Base-by-base conservation (phyloP, 2,888 invertebrate genomes). In the Meghimatium bilineatum region DNA sequence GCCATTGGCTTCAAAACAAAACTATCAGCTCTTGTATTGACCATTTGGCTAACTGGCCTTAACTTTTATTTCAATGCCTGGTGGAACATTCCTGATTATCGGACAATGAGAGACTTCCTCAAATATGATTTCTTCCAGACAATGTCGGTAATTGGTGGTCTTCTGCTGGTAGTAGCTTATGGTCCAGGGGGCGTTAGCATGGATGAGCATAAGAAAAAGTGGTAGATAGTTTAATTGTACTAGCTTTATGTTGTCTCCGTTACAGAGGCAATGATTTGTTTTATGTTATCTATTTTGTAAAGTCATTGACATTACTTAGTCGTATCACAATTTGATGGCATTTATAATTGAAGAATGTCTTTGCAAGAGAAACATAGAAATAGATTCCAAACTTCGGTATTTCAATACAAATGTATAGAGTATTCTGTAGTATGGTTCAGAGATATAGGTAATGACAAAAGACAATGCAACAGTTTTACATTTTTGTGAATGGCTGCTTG, bases 101-200 rank as follows among this genome's bases (percentile, higher is more conserved):
- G 98, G 92, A 98, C 99, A 82, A 96, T 99, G 90, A 95, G 99
- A 94, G 99, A 99, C 95, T 99, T 99, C 95, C 96, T 99, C 89
- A 99, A 99, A 95, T 99, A 99, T 93, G 99, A 99, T 95, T 99
- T 99, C 95, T 97, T 97, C 85, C 96, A 99, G 97, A 99, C 99
- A 71, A 95, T 99, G 92, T 99, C 99, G 71, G 99, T 99, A 87
- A 96, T 99, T 92, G 99, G 99, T 87, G 99, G 99, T 80, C 96
- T 99, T 38, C 95, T 99, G 84, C 97, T 99, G 96, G 98, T 99
- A 89, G 99, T 99, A 20, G 97, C 97, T 87, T 95, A 99, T 87
- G 99, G 99, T 63, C 99, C 99, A 66, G 99, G 99, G 20, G 93
- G 93, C 26, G 93, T 93, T 75, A 99, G 99, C 87, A 98, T 99